Evolutionary conservation across 2,113 vertebrate genomes (phyloP), one percentile per base, ranked within the genome.

Genomic region (Chelonoidis abingdonii): DNA sequence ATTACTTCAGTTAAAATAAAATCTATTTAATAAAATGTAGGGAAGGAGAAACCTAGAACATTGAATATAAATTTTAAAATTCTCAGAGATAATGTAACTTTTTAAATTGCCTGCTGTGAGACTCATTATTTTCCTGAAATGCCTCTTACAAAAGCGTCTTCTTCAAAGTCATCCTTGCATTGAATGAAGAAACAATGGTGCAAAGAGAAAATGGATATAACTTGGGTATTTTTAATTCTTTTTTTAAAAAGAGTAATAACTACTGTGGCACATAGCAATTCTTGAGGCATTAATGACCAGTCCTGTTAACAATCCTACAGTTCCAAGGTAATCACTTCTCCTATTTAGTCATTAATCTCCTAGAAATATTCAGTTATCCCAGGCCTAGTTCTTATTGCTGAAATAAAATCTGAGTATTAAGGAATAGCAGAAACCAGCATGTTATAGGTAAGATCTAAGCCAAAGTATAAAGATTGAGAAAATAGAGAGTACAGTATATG

Each of bases 331-430:
- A 89, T 80, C 44, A n/a, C 4, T 93, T 94, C 84, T 27, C 35
- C 54, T 38, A 25, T 86, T 50, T 82, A 90, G 11, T 25, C 41
- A 89, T 56, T 93, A 89, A 93, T 95, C 31, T 82, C 93, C 79
- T 88, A 76, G 75, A 97, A 95, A 87, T 81, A 44, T 12, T 7
- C 13, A 95, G 93, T 93, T 84, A 65, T 19, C 1, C 10, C 82
- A 72, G 16, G 65, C 57, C 35, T 24, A 50, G 86, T 83, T 89
- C 84, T 88, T 94, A 90, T 31, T 84, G 35, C n/a, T 85, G 89
- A 76, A 94, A 86, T 95, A 94, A 95, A 92, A 95, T 84, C 38
- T 86, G 27, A 1, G 1, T 82, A 54, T 84, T 8, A 76, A 90
- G n/a, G 57, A 97, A 81, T n/a, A 84, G 19, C 11, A 76, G 14